Percentiles rank a stretch among this genome's conserved stretches.
Conservation (phyloP, 1,140 invertebrate species). For the Patella vulgata region DNA sequence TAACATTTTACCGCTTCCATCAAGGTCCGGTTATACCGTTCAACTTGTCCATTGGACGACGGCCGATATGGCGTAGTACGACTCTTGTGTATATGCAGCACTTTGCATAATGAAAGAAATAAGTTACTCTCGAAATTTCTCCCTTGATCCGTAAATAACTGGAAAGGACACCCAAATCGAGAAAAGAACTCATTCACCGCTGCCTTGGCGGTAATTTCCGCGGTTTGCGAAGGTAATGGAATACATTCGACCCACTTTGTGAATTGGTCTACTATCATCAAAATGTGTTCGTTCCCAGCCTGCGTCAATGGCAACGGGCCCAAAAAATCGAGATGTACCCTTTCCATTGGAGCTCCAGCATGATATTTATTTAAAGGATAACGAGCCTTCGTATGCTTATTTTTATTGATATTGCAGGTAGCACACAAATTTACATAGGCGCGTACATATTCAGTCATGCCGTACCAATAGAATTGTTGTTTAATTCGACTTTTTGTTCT, state of each 20-base stretch:
- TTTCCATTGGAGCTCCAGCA: constrained; percentile 17
- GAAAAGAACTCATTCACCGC: constrained; percentile 56
- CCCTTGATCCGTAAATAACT: constrained; percentile 62
- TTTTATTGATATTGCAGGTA: background rate
- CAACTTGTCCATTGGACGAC: constrained; percentile 18
- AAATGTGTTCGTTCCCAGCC: constrained; percentile 40
- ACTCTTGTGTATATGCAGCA: constrained; percentile 21
- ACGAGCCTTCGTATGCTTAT: no score
- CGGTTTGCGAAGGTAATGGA: constrained; percentile 40
- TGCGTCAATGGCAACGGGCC: constrained; percentile 37
- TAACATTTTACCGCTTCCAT: constrained; percentile 18
- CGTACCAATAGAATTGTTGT: no score
- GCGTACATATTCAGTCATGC: no score
- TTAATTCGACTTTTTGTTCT: no score
- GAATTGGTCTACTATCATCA: constrained; percentile 46
- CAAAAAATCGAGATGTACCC: constrained; percentile 32
- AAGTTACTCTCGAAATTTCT: constrained; percentile 26
- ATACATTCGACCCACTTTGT: constrained; percentile 43
- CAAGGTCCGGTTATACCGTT: constrained; percentile 21
- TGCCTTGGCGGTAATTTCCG: constrained; percentile 49
- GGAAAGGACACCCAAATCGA: constrained; percentile 57
- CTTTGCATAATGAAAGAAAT: constrained; percentile 8
- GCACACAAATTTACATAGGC: background rate
- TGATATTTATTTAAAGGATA: background rate
- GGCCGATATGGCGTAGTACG: constrained; percentile 21